These are phyloP conservation scores for Seriola rivoliana DNA, from an alignment of 2,113 vertebrate species.

Conservation along the genomic window DNA sequence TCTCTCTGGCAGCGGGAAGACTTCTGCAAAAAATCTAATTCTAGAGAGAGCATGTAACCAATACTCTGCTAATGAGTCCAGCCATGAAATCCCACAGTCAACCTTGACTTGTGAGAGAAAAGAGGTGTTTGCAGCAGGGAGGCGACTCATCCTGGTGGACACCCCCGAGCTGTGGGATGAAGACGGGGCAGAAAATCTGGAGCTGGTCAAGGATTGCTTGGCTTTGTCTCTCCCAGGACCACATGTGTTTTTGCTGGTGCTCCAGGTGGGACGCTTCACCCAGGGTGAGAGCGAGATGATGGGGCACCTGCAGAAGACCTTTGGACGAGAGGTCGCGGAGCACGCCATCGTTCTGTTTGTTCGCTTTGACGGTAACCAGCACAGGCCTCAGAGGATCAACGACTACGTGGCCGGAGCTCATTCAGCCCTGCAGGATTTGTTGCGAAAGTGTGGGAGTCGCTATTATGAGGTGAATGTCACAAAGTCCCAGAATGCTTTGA, in stretches of 20 bases:
- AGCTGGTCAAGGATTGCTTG: constrained; percentile 66
- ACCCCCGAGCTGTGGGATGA: constrained; percentile 71
- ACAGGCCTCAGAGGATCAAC: constrained; percentile 46
- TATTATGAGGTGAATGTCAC: constrained; percentile 55
- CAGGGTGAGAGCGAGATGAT: constrained; percentile 64
- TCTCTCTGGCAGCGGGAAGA: constrained; percentile 68
- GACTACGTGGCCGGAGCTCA: constrained; percentile 50
- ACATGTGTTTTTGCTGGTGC: constrained; percentile 63
- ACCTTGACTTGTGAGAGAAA: constrained; percentile 44
- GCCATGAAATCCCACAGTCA: background rate
- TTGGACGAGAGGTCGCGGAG: constrained; percentile 44
- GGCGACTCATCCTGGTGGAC: constrained; percentile 59
- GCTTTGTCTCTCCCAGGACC: constrained; percentile 60
- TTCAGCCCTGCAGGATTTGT: constrained; percentile 48
- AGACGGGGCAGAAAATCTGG: constrained; percentile 45
- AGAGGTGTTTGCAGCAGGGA: constrained; percentile 29
- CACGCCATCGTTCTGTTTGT: constrained; percentile 59
- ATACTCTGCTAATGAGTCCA: background rate
- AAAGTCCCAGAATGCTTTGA: constrained; percentile 42
- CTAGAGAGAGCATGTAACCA: constrained; percentile 40
- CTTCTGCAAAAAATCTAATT: constrained; percentile 54
- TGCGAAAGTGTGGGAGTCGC: constrained; percentile 49
- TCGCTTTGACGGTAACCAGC: constrained; percentile 5
- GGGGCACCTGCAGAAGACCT: constrained; percentile 53
- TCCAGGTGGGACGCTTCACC: constrained; percentile 65